phyloP scores from a whole-genome alignment of 2,797 vertebrate genomes.

The Champsocephalus esox region DNA sequence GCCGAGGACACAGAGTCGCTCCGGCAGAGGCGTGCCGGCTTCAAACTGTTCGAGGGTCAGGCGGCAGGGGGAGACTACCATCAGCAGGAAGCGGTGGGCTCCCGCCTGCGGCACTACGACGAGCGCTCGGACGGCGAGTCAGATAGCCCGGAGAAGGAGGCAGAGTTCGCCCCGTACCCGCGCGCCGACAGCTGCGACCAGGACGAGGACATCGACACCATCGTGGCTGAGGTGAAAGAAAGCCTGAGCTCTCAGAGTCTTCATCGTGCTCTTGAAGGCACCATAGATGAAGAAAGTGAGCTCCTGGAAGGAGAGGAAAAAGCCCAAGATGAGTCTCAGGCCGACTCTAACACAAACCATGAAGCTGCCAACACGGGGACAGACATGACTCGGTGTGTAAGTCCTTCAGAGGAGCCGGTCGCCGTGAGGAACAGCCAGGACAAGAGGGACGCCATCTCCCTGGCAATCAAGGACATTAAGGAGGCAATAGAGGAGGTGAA shows the following conservation, averaged over 20 bases:
- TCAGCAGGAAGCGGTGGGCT: slow-evolving; percentile 94
- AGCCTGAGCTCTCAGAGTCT: slow-evolving; percentile 92
- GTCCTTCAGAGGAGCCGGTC: slow-evolving; percentile 58
- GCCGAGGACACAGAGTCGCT: slow-evolving; percentile 43
- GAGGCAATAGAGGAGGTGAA: slow-evolving; percentile 99
- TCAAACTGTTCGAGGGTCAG: slow-evolving; percentile 83
- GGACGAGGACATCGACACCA: slow-evolving; percentile 93
- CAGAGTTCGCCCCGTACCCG: slow-evolving; percentile 94
- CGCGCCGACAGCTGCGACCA: slow-evolving; percentile 94
- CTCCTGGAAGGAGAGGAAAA: slow-evolving; percentile 64
- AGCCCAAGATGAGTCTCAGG: slow-evolving; percentile 31
- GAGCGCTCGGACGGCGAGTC: slow-evolving; percentile 96
- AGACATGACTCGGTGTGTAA: slow-evolving; percentile 31
- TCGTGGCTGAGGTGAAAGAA: slow-evolving; percentile 90
- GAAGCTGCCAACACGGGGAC: slow-evolving; percentile 43
- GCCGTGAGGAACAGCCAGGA: slow-evolving; percentile 86
- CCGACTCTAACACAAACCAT: slow-evolving; percentile 66
- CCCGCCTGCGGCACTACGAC: slow-evolving; percentile 95
- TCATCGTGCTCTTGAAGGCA: slow-evolving; percentile 75
- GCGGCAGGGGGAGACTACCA: slow-evolving; percentile 83
- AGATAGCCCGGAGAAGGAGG: slow-evolving; percentile 96
- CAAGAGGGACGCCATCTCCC: slow-evolving; percentile 94
- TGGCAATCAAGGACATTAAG: slow-evolving; percentile 98
- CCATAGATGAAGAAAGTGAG: slow-evolving; percentile 83
- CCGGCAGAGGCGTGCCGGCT: slow-evolving; percentile 76